Conservation (phyloP, 1,140 invertebrate genomes). For the Periplaneta americana region DNA sequence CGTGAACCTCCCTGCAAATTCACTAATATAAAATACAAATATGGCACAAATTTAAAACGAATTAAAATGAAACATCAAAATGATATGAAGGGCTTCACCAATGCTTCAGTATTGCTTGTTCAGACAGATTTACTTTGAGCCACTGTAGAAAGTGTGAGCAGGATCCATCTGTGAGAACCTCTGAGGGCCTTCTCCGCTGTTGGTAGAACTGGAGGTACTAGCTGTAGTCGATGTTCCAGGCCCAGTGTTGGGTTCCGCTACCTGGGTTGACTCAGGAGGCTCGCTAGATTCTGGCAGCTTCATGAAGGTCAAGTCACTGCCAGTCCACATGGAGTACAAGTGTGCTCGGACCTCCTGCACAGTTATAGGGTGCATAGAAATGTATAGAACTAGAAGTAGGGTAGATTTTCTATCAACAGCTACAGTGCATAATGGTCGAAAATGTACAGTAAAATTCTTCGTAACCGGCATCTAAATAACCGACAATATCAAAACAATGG, state of each 20-base stretch:
- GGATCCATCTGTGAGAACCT: background rate
- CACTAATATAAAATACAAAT: background rate
- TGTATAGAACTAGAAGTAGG: too few relatives aligned
- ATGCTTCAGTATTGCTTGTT: background rate
- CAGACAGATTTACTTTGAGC: background rate
- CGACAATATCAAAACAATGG: too few relatives aligned
- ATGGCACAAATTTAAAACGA: background rate
- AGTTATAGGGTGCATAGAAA: too few relatives aligned
- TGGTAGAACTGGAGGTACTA: background rate
- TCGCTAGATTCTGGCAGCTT: slow-evolving; percentile 38
- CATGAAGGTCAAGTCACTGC: slow-evolving; percentile 45
- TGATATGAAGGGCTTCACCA: too few relatives aligned
- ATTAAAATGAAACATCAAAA: too few relatives aligned
- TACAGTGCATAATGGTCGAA: too few relatives aligned
- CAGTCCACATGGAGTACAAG: slow-evolving; percentile 50
- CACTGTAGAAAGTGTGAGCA: background rate
- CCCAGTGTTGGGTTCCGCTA: background rate
- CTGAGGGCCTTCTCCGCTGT: background rate
- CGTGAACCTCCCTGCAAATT: background rate
- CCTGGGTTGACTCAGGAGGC: background rate
- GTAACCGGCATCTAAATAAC: too few relatives aligned
- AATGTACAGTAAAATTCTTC: too few relatives aligned
- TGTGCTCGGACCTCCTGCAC: slow-evolving; percentile 39
- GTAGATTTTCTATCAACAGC: too few relatives aligned
- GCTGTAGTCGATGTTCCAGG: too few relatives aligned